Evolutionary conservation across 2,888 invertebrate genomes (phyloP).

Genomic region (Macrosiphum euphorbiae): DNA sequence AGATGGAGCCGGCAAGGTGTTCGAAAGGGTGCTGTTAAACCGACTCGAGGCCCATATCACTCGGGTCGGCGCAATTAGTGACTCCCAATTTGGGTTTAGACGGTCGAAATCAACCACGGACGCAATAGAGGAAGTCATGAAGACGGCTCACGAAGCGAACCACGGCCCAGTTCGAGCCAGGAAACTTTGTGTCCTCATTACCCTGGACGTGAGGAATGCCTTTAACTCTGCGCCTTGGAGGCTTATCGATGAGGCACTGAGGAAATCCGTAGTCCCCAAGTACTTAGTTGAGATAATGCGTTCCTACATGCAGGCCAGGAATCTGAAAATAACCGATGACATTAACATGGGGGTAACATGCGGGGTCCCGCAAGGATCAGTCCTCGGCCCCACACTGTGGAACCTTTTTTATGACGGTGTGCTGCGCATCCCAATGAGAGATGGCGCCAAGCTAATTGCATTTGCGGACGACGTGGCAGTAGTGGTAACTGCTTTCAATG

Average conservation of each 20-base stretch:
- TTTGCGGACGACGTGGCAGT: too few species aligned
- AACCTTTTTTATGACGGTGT: too few species aligned
- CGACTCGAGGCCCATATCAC: background rate
- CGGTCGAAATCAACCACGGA: background rate
- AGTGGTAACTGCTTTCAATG: background rate
- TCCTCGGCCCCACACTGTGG: background rate
- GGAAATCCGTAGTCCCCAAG: background rate
- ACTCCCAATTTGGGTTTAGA: background rate
- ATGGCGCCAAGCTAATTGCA: background rate
- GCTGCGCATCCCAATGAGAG: background rate
- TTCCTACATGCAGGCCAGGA: background rate
- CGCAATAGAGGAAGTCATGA: background rate
- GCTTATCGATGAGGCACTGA: background rate
- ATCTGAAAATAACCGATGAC: background rate
- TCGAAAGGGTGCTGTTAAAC: background rate
- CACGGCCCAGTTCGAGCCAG: too few species aligned
- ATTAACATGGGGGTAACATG: background rate
- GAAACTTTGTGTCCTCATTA: background rate
- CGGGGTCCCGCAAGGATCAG: conserved; percentile 19
- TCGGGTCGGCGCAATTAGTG: background rate
- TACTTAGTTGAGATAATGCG: background rate
- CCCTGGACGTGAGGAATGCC: background rate
- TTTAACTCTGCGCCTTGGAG: background rate
- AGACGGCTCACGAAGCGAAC: background rate
- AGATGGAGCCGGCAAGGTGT: background rate